Base-by-base conservation (phyloP, 1,140 invertebrate species). In the Caenorhabditis inopinata region DNA sequence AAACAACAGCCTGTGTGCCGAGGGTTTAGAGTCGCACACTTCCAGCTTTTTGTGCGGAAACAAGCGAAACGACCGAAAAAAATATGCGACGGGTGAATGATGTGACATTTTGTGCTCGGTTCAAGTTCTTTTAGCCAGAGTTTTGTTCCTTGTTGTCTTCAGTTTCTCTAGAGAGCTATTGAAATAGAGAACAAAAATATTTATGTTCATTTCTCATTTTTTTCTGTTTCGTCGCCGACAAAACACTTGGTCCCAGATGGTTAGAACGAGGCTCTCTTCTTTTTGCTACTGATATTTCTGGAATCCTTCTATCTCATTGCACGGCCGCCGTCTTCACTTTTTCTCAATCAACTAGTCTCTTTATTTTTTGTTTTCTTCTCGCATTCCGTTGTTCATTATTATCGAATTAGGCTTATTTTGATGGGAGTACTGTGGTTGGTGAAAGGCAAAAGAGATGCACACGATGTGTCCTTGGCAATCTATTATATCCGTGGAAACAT, bases 231-330 rank as follows among this genome's bases (percentile, higher is more conserved):
- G 14, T 38, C n/a, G 58, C 58, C 58, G 32, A 68, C 58, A 68
- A 68, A 68, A 68, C 58, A 68, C 58, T 68, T 68, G 58, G 58
- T 68, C 58, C 58, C 58, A 68, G 58, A 68, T 68, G 58, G 58
- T 42, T 7, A 32, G 32, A 68, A 68, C 38, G n/a, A 68, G 35
- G 58, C 58, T 68, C n/a, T n/a, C n/a, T n/a, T n/a, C 51, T 58
- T 32, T 58, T 58, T 47, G 3, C 46, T 47, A n/a, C 46, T 47
- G 14, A n/a, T 16, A 12, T 47, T 47, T 6, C 5, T 47, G 14
- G 5, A 3, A 5, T 47, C 23, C 27, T 53, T 23, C 49, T 53
- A 27, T n/a, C 49, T 4, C 49, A 51, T 25, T 11, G 9, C 49
- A 48, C 47, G 7, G 23, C n/a, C 47, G 6, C 47, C 47, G 23